Percentiles rank a stretch among this genome's conserved stretches.
These are phyloP conservation scores for Eueides isabella DNA, from an alignment of 1,140 invertebrate genomes.

Conservation along the genomic window DNA sequence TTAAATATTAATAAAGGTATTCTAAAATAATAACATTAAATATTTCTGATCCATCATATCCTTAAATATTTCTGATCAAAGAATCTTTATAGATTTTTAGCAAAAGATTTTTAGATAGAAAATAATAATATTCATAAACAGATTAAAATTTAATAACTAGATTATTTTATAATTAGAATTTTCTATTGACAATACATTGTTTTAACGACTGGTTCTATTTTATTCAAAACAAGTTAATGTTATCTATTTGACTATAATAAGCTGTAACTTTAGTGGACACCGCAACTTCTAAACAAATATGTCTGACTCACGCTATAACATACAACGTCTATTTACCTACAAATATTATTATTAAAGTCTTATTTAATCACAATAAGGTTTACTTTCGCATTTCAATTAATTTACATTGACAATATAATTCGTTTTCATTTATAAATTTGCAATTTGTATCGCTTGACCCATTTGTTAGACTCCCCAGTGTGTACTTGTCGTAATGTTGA, in stretches of 20 bases:
- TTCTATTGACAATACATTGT: neutral
- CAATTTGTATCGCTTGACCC: constrained; percentile 69
- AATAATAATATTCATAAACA: too few relatives aligned
- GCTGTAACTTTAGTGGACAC: constrained; percentile 24
- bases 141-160: too few relatives aligned
- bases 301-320: constrained; percentile 48
- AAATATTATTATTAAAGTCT: neutral
- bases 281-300: constrained; percentile 35
- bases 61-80: too few relatives aligned
- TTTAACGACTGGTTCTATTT: neutral
- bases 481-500: constrained; percentile 27
- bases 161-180: neutral
- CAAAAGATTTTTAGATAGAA: too few relatives aligned
- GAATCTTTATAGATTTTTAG: too few relatives aligned
- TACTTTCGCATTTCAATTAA: neutral
- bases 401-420: neutral
- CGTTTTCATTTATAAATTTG: constrained; percentile 54
- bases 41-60: too few relatives aligned
- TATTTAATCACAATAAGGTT: constrained; percentile 24
- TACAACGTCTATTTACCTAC: constrained; percentile 27
- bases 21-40: too few relatives aligned
- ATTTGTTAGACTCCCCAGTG: constrained; percentile 48
- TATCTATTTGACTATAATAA: constrained; percentile 6
- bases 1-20: too few relatives aligned
- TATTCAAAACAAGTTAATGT: neutral